Base-by-base conservation (phyloP, 2,113 vertebrate genomes). In the Monarcha castaneiventris region DNA sequence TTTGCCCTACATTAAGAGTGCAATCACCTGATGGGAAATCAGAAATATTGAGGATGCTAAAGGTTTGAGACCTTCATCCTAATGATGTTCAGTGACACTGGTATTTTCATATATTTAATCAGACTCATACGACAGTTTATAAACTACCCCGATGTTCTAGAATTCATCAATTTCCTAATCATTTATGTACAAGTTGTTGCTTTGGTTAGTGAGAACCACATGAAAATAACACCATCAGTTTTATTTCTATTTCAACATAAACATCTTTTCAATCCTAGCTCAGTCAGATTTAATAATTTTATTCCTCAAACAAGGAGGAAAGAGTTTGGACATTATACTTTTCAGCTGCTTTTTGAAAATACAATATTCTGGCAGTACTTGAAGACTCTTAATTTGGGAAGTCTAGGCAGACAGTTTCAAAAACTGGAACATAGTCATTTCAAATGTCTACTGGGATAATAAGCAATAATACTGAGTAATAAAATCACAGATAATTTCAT, bases 21-120 rank as follows among this genome's bases (percentile, higher is more conserved):
- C 51, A 95, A 44, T 95, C 90, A 96, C 61, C 82, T 55, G 48
- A 96, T 91, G 78, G 84, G 91, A 97, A 97, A 80, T 23, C 72
- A 96, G 97, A 97, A 97, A 92, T 94, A 95, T 29, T 93, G 87
- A 93, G 73, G 73, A 94, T 95, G 79, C 26, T 94, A 93, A 89
- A 96, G 67, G 91, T 96, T 96, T 96, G 93, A 96, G 82, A 89
- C 71, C 71, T 97, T 95, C 64, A 84, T 95, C 46, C 33, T 91
- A 80, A 71, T 62, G 91, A 76, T 66, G 52, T 92, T 83, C 72
- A 76, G n/a, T 35, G 46, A 89, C 58, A 81, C 48, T 80, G 56
- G 79, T 79, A 92, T 87, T 95, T 93, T 87, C 13, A 44, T 82
- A 15, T 44, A 18, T 82, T 95, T 86, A 80, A 82, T 73, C 29